Evolutionary conservation across 2,797 vertebrate genomes (phyloP).

Genomic region (Gobionotothen gibberifrons): DNA sequence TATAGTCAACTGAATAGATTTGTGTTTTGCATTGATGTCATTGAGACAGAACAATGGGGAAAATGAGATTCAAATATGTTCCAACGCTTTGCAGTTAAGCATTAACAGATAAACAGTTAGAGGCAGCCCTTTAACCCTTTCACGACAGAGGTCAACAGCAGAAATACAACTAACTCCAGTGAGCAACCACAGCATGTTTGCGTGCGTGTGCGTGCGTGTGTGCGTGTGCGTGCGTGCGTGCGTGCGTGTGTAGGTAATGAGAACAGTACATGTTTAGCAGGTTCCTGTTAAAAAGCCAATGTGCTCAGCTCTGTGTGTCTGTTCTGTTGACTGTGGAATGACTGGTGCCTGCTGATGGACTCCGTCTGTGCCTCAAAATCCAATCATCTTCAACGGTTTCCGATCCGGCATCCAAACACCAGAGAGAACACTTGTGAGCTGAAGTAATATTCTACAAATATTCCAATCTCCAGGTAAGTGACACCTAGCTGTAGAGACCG

Average conservation of each 20-base stretch:
- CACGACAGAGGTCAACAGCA: neutral
- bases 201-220: neutral
- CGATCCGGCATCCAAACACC: neutral
- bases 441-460: neutral
- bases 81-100: too few species aligned
- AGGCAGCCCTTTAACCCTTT: neutral
- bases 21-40: too few species aligned
- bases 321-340: slow-evolving; percentile 73
- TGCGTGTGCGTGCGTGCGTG: slow-evolving; percentile 4
- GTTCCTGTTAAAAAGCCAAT: slow-evolving; percentile 44
- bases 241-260: slow-evolving; percentile 46
- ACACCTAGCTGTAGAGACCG: slow-evolving; percentile 5
- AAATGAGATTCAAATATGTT: too few species aligned
- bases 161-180: neutral
- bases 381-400: neutral
- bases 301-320: slow-evolving; percentile 52
- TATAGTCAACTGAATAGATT: neutral
- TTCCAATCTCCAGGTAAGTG: slow-evolving; percentile 6
- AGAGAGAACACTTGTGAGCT: neutral
- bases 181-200: slow-evolving; percentile 11
- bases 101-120: neutral
- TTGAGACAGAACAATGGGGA: too few species aligned
- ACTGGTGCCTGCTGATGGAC: slow-evolving; percentile 30
- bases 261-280: slow-evolving; percentile 41
- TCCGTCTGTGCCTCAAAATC: neutral